phyloP scores from a whole-genome alignment of 2,888 invertebrate genomes.

The Ephialtes manifestator region DNA sequence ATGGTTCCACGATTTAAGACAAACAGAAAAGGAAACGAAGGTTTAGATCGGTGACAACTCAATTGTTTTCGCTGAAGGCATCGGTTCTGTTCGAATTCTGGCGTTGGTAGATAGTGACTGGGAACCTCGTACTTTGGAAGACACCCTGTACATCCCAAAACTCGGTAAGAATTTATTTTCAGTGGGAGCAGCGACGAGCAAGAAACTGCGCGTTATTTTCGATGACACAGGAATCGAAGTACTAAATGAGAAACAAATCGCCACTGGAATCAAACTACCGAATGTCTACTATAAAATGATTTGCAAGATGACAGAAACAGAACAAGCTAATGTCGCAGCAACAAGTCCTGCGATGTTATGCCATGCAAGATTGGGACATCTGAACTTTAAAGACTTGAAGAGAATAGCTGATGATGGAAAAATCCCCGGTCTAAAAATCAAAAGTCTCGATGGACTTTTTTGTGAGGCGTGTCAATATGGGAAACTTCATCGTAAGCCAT shows the following conservation, averaged over 20 bases:
- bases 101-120: constrained; percentile 8
- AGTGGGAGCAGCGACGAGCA: constrained; percentile 40
- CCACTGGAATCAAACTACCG: constrained; percentile 10
- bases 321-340: neutral
- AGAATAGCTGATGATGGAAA: too few relatives aligned
- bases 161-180: constrained; percentile 61
- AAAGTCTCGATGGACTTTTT: too few relatives aligned
- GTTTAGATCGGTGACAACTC: constrained; percentile 36
- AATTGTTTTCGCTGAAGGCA: constrained; percentile 23
- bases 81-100: constrained; percentile 11
- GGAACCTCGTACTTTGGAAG: constrained; percentile 42
- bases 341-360: constrained; percentile 6
- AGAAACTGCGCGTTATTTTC: constrained; percentile 44
- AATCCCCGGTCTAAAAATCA: too few relatives aligned
- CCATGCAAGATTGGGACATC: constrained; percentile 33
- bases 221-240: constrained; percentile 18
- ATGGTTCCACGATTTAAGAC: neutral
- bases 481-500: constrained; percentile 23
- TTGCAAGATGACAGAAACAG: neutral
- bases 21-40: neutral
- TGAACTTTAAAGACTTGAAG: too few relatives aligned
- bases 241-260: neutral
- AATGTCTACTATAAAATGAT: constrained; percentile 2
- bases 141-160: constrained; percentile 42
- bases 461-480: too few relatives aligned